Evolutionary conservation across 1,140 invertebrate species (phyloP).

Genomic region (Euglossa dilemma): DNA sequence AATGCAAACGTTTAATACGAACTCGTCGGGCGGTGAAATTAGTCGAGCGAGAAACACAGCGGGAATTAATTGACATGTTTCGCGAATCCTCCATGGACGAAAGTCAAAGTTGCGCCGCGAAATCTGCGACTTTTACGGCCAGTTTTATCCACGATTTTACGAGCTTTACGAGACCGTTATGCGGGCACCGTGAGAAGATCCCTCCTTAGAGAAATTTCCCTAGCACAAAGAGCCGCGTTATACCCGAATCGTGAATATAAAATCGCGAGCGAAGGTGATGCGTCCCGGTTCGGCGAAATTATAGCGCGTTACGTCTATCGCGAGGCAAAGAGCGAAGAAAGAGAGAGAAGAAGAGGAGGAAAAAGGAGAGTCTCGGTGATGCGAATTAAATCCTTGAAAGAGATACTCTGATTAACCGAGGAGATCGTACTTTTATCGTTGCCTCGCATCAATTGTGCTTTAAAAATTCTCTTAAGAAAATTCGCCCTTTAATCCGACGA

Average conservation of each 20-base stretch:
- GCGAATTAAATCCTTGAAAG: neutral
- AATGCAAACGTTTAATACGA: neutral
- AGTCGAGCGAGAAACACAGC: too few species aligned
- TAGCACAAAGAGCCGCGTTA: neutral
- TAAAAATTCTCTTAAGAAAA: neutral
- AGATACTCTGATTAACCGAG: neutral
- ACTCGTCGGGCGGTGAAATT: neutral
- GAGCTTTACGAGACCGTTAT: slow-evolving; percentile 4
- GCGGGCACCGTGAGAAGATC: neutral
- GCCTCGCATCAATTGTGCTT: neutral
- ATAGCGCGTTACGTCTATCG: neutral
- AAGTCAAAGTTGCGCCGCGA: neutral
- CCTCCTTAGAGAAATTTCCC: neutral
- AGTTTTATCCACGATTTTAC: neutral
- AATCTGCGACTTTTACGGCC: neutral
- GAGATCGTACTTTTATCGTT: neutral
- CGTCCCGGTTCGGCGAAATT: neutral
- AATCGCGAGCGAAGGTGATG: neutral
- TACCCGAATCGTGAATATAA: neutral
- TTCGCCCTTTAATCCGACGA: neutral
- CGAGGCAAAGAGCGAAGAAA: neutral
- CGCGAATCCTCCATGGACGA: neutral
- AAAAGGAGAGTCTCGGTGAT: neutral
- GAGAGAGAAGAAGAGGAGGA: neutral
- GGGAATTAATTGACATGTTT: neutral